phyloP scores from a whole-genome alignment of 1,140 invertebrate species.

The Drosophila rhopaloa region DNA sequence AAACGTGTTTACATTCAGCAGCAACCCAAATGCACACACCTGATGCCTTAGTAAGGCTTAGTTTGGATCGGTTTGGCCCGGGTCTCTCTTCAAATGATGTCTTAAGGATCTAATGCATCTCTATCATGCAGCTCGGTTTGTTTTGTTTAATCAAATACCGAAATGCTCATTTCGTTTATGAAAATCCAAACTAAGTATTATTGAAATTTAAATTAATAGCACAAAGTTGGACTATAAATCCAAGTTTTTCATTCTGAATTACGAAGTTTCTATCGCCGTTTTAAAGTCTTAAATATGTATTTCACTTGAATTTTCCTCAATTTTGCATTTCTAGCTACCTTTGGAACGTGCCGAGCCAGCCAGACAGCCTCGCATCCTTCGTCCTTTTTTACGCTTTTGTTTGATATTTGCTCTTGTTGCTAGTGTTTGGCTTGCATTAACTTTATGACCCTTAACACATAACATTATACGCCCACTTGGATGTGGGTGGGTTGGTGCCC shows the following conservation, averaged over 20 bases:
- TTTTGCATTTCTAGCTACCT: conserved; percentile 43
- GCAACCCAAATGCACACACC: conserved; percentile 28
- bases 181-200: not conserved
- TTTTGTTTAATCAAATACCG: conserved; percentile 29
- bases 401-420: conserved; percentile 35
- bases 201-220: conserved; percentile 5
- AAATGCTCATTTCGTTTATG: conserved; percentile 20
- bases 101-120: conserved; percentile 15
- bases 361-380: conserved; percentile 10
- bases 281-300: conserved; percentile 12
- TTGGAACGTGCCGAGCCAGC: conserved; percentile 31
- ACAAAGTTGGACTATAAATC: not conserved
- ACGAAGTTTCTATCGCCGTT: not conserved
- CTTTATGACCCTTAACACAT: conserved; percentile 74
- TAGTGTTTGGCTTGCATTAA: conserved; percentile 76
- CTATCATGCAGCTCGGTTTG: conserved; percentile 12
- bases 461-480: conserved; percentile 55
- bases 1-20: conserved; percentile 71
- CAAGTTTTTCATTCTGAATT: not conserved
- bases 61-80: not conserved
- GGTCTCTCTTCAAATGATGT: conserved; percentile 50
- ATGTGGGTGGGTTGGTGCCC: not conserved
- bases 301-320: conserved; percentile 22
- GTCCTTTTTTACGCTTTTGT: conserved; percentile 40
- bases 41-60: conserved; percentile 28